Base-by-base conservation (phyloP, 1,140 invertebrate genomes). In the Metaphire vulgaris region DNA sequence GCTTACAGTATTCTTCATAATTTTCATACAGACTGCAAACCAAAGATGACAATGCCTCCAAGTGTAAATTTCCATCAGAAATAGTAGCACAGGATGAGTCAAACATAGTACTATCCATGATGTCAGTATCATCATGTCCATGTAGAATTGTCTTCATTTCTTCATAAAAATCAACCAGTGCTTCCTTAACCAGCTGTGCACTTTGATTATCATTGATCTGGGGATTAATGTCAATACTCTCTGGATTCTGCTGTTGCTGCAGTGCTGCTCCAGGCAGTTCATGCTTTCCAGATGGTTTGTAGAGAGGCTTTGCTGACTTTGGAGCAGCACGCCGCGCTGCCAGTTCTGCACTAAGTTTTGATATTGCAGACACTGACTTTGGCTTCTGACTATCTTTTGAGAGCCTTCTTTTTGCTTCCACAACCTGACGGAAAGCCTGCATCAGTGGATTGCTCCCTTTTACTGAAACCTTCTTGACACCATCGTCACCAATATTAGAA, bases 401-500 rank as follows among this genome's bases (percentile, higher is more conserved):
- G 6, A 56, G 41, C 21, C 41, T 56, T 56, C 41, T 56, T 2
- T 41, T 73, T 28, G 72, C 72, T 30, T 73, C 72, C 14, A 73
- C 72, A 21, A 41, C 72, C 28, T 73, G 72, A 29, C 41, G 32
- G 41, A 73, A 73, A 26, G 72, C 72, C n/a, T 73, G 72, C 41
- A 73, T 73, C 41, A 73, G 34, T 26, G 72, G 72, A 28, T 73
- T 73, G 33, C 31, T 73, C 28, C 31, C 28, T 1, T 28, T 41
- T 41, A 34, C 41, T 12, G 34, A 41, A 29, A n/a, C 28, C 34
- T 73, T 31, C 67, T 73, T 73, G 21, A 56, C 41, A 12, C 41
- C 41, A 56, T 56, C 41, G 6, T 56, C 41, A 6, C 41, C 41
- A 12, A 21, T 56, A 21, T 21, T 56, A 21, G 6, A 12, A 12